Percentiles rank a stretch among this genome's conserved stretches.
Conservation (phyloP, 2,888 invertebrate genomes). For the Phyto melanocephala region DNA sequence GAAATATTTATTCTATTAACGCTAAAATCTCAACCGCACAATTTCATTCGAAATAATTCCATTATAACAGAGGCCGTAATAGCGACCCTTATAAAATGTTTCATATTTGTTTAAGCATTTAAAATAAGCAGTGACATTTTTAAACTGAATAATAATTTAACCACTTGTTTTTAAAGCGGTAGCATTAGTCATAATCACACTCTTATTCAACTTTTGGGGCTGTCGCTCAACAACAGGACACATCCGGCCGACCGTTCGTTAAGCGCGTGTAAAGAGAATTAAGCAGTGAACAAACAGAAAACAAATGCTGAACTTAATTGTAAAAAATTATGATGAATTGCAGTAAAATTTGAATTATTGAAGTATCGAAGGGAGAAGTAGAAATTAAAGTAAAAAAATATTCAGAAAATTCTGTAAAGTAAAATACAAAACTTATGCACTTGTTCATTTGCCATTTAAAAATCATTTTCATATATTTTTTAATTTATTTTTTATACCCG, state of each 20-base stretch:
- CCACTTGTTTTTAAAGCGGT: constrained; percentile 45
- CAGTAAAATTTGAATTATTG: constrained; percentile 13
- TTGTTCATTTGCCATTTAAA: constrained; percentile 12
- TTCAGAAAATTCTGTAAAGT: constrained; percentile 3
- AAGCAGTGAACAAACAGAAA: constrained; percentile 1
- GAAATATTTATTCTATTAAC: constrained; percentile 28
- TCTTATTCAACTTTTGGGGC: constrained; percentile 32
- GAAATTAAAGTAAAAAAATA: background rate
- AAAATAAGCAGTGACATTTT: background rate
- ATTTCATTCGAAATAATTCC: constrained; percentile 23
- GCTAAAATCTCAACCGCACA: constrained; percentile 24
- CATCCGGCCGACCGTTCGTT: constrained; percentile 18
- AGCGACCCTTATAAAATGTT: constrained; percentile 12
- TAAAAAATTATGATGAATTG: constrained; percentile 34
- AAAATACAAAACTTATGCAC: constrained; percentile 17
- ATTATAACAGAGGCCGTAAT: background rate
- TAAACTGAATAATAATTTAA: background rate
- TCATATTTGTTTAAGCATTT: background rate
- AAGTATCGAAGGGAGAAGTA: background rate
- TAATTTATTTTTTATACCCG: background rate
- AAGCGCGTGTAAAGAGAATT: constrained; percentile 26
- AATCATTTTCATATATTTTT: background rate
- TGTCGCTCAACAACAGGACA: constrained; percentile 29
- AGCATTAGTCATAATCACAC: constrained; percentile 60
- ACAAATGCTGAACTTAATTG: constrained; percentile 1